Evolutionary conservation across 2,797 vertebrate species (phyloP), one percentile per base, ranked within the genome.

Genomic region (Microcaecilia unicolor): DNA sequence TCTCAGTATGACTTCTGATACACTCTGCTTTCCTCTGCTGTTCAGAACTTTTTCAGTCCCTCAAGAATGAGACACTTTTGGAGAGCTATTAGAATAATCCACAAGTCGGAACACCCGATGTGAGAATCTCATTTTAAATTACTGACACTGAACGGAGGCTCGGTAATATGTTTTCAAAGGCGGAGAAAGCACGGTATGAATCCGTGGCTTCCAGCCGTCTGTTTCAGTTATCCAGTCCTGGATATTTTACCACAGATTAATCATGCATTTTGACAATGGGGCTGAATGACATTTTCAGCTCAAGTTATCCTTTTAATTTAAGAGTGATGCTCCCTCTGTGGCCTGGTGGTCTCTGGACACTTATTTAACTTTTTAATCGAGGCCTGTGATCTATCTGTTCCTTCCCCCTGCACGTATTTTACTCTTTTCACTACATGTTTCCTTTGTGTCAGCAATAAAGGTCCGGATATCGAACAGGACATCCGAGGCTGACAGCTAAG

Each of bases 241-340:
- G 50, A 34, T 62, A 41, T 71, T 72, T 72, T 67, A 61, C 67
- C 64, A 56, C 49, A 49, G 55, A 71, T 74, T 70, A 74, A 76
- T 74, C 73, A 64, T 58, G 58, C 51, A 55, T 68, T 63, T 56
- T 67, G 64, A 65, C 60, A 68, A 60, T 55, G n/a, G n/a, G 61
- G 58, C 44, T 41, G 56, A 59, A 52, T 51, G 54, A 47, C 48
- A 48, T 48, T 70, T 66, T 61, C 56, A 58, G 50, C 48, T 63
- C 46, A 58, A 47, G 36, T 49, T 57, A 48, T 52, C 45, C 48
- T 46, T 63, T 63, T 70, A 60, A 51, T 46, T 58, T 53, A 61
- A 69, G 35, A 40, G 44, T 31, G 30, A 58, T 51, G 58, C 46
- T 69, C 62, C 23, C 8, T 57, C 67, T 60, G 56, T 53, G 51